phyloP scores from a whole-genome alignment of 2,888 invertebrate genomes.

The Sphecodes monilicornis region DNA sequence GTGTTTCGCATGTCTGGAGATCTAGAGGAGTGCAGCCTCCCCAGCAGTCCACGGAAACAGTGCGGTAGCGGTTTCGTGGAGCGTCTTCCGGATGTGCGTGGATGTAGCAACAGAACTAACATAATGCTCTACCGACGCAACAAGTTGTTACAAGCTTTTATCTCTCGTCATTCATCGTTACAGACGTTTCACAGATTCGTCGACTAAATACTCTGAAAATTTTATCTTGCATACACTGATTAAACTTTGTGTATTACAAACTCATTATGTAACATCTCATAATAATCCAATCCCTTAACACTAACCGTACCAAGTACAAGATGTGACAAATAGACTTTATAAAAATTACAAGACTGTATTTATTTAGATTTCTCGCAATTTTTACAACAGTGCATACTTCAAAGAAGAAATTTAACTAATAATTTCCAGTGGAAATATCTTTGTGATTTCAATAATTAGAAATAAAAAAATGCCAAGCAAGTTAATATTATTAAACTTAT shows the following conservation, averaged over 20 bases:
- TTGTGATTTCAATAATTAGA: no score
- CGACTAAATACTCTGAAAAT: background rate
- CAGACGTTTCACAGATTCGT: background rate
- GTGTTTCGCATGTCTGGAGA: background rate
- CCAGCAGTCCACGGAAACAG: background rate
- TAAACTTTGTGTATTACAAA: background rate
- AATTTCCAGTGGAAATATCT: no score
- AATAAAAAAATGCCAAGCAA: no score
- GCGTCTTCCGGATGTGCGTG: constrained; percentile 6
- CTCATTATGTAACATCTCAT: background rate
- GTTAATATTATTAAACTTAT: no score
- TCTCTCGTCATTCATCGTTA: background rate
- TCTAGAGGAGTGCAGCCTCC: background rate
- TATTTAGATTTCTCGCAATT: no score
- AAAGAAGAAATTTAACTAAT: no score
- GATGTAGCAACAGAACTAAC: background rate
- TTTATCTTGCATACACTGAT: background rate
- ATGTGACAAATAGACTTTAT: no score
- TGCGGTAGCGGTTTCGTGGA: background rate
- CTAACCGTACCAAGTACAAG: no score
- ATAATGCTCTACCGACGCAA: background rate
- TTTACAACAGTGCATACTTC: no score
- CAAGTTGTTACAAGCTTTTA: background rate
- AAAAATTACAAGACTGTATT: no score
- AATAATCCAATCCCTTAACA: no score